phyloP scores from a whole-genome alignment of 2,113 vertebrate species.

The Etheostoma cragini region DNA sequence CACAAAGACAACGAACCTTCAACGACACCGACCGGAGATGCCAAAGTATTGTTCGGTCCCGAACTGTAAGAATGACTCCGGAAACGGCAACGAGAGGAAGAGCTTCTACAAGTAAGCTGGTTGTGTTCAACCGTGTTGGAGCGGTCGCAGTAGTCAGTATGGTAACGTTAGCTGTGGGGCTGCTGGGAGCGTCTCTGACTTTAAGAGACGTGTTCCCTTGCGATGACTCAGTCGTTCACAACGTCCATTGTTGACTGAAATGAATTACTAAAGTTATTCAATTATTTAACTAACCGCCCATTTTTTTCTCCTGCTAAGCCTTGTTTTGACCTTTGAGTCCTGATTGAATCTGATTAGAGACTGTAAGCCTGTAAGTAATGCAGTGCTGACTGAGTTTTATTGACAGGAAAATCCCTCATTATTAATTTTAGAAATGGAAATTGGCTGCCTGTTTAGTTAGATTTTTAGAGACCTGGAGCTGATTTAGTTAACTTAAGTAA shows the following conservation, averaged over 20 bases:
- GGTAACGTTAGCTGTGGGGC: neutral
- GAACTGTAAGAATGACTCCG: constrained; percentile 72
- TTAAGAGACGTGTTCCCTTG: neutral
- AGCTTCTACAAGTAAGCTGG: constrained; percentile 81
- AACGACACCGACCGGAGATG: constrained; percentile 48
- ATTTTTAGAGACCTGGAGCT: too few relatives aligned
- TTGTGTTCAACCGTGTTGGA: rapidly evolving
- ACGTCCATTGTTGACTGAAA: neutral
- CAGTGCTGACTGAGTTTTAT: neutral
- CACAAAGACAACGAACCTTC: neutral
- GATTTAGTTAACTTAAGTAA: neutral
- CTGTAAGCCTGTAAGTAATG: neutral
- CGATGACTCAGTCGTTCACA: neutral
- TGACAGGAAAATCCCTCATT: neutral
- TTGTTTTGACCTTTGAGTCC: constrained; percentile 4
- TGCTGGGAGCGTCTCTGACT: neutral
- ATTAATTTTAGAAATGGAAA: neutral
- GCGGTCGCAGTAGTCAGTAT: too few relatives aligned
- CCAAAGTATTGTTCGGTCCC: constrained; percentile 79
- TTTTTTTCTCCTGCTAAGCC: too few relatives aligned
- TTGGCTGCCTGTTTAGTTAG: too few relatives aligned
- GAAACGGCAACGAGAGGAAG: constrained; percentile 52
- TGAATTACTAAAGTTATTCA: neutral
- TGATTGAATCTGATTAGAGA: neutral
- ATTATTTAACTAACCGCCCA: too few relatives aligned